Base-by-base conservation (phyloP, 2,113 vertebrate species). In the Lynx canadensis region DNA sequence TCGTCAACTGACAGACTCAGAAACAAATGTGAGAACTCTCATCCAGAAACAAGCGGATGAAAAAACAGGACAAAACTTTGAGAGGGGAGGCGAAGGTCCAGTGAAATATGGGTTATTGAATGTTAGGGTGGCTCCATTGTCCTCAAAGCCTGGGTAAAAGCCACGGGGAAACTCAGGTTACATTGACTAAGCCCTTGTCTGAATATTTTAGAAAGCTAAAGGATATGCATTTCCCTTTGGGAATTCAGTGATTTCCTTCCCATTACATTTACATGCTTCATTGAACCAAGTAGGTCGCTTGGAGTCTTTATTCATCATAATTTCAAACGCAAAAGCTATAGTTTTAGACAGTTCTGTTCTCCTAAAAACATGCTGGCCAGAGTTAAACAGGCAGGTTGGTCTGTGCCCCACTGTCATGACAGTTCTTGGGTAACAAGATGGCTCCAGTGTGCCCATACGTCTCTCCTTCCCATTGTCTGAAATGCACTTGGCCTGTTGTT, bases 181-280 rank as follows among this genome's bases (percentile, higher is more conserved):
- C 2, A 29, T 36, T 41, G 29, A 88, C 2, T 45, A 78, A 71
- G 8, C 13, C 33, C 27, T 94, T 85, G 27, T 36, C 80, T 88
- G 81, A 91, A 52, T 57, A 8, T 31, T 79, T 91, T 71, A 82
- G 69, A 63, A 66, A 82, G 27, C 55, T 65, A 57, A 89, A 38
- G 15, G 15, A 52, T 78, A 68, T 21, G 45, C 63, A 81, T 89
- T 94, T 91, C 18, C 66, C 31, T 48, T 23, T 36, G 33, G 60
- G 69, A 91, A 55, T 91, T 81, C 3, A 36, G 36, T 29, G 21
- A 89, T 86, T 81, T 96, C 10, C 71, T 89, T 82, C 48, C 21
- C 41, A 2, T 5, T 90, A 18, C 4, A 11, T 83, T 4, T n/a
- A 23, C 2, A 2, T 80, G 52, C 63, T 91, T 88, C 66, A 45